Base-by-base conservation (phyloP, 2,797 vertebrate species). In the Argyrosomus regius region DNA sequence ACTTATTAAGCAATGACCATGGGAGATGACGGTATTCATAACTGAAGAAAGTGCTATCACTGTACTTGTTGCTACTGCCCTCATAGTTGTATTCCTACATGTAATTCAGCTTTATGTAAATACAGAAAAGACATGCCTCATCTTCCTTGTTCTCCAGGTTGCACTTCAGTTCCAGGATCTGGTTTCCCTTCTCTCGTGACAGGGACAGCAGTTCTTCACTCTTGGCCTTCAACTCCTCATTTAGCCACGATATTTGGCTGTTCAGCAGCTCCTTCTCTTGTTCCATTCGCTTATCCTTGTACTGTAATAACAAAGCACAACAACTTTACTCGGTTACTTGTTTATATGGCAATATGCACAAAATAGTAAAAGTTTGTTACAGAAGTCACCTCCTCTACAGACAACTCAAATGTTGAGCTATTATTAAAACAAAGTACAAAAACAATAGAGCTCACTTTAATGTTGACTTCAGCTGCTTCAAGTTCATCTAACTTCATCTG, bases 251-350 rank as follows among this genome's bases (percentile, higher is more conserved):
- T 72, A 95, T 97, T 61, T 99, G 98, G 77, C 81, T 94, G 80
- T 96, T 93, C 0, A 99, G 91, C 31, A 99, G 94, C 78, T 98
- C 97, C 65, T 98, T 99, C 86, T 99, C 98, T 90, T 99, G 98
- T 20, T 98, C 97, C 95, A 98, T 95, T 5, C 98, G 97, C 82
- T 97, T 98, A 91, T 99, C 98, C 69, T 97, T 97, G 90, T 97
- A 97, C 98, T 99, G 80, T 43, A 82, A 70, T 8, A 3, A 14
- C 28, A 81, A 24, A 62, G 11, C 12, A 86, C 5, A 0, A 72
- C 22, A 57, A 49, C n/a, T 62, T 54, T 3, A 48, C n/a, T 82
- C 2, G 68, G 18, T 0, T 3, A 65, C 28, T 68, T 43, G 10
- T 41, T 14, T 43, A 35, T 1, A n/a, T 22, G 1, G 10, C 8